Base-by-base conservation (phyloP, 2,888 invertebrate species). In the Laothoe populi region DNA sequence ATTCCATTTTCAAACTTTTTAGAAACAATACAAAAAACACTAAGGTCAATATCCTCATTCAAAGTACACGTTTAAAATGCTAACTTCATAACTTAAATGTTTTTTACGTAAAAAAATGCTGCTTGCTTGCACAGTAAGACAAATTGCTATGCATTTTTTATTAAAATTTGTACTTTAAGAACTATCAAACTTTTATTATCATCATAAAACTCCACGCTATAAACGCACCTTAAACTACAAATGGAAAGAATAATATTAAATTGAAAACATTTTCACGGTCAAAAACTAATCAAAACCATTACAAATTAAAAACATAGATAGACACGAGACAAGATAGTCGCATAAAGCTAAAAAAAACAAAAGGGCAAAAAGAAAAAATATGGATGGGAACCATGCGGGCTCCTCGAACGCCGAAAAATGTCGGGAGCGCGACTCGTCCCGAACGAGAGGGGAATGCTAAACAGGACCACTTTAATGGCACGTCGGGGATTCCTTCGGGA, bases 381-480 rank as follows among this genome's bases (percentile, higher is more conserved):
- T 63, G 44, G 44, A 82, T 88, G 88, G 85, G 89, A 88, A 88
- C 80, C 78, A 76, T 78, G 72, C 80, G 72, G 75, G 76, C 75
- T 66, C 73, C 75, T 66, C 73, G 84, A 79, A 89, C 90, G 87
- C 87, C 86, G 82, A 87, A 90, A 86, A 83, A 91, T 91, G 88
- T 88, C 79, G 66, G 85, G 86, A 84, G 78, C 82, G 86, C 86
- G 82, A 81, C 81, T 81, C 75, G 70, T 69, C 62, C 67, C 62
- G 78, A 81, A 89, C 92, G 88, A 78, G 85, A 83, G 78, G 66
- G 87, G 92, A 91, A 92, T 92, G 87, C 90, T 83, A 91, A 92
- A 82, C 76, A 90, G 86, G 77, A 75, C 79, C 80, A 84, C 87
- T 84, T 84, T 81, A 81, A 86, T 79, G 89, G 87, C 75, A 76